phyloP scores from a whole-genome alignment of 2,113 vertebrate genomes.

The Mellivora capensis region DNA sequence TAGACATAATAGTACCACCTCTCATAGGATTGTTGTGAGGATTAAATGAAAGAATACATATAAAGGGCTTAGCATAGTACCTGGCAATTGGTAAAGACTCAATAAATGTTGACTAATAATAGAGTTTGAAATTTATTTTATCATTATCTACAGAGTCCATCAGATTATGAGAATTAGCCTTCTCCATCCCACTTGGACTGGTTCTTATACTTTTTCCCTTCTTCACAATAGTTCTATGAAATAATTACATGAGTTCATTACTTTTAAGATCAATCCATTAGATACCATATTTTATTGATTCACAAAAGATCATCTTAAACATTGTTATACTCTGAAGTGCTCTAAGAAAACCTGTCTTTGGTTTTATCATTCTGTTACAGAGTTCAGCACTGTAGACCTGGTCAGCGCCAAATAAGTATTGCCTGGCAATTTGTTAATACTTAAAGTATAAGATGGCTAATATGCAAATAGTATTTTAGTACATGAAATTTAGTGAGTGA shows the following conservation, averaged over 20 bases:
- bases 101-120: neutral
- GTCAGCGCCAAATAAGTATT: neutral
- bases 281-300: neutral
- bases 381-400: neutral
- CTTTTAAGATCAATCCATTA: neutral
- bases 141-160: neutral
- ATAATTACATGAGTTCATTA: neutral
- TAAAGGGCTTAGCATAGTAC: neutral
- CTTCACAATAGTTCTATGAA: neutral
- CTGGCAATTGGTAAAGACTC: neutral
- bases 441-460: neutral
- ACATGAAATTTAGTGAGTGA: neutral
- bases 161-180: neutral
- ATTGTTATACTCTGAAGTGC: neutral
- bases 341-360: neutral
- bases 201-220: neutral
- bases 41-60: neutral
- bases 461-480: neutral
- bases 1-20: neutral
- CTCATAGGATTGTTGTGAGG: neutral
- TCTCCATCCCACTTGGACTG: neutral
- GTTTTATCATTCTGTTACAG: neutral
- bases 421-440: neutral
- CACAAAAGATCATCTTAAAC: neutral
- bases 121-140: neutral